Evolutionary conservation across 2,797 vertebrate species (phyloP), one percentile per base, ranked within the genome.

Genomic region (Clangula hyemalis): DNA sequence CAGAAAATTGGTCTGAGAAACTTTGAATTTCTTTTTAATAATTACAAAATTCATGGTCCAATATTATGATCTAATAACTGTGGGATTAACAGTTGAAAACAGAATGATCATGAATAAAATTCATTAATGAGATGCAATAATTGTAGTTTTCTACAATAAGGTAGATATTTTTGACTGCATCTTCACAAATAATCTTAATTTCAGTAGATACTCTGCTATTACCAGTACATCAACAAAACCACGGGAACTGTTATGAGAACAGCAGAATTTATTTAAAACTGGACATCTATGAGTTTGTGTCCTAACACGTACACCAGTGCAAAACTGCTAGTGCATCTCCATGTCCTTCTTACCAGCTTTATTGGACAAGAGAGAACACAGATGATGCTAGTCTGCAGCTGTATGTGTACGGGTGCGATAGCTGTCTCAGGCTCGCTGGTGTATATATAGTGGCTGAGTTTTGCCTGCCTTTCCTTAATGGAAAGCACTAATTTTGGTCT

Each of bases 401-500:
- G 32, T 85, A 68, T 0, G 1, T 16, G n/a, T 89, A 77, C 0
- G 0, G 39, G 28, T 89, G 87, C 21, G 1, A 45, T 72, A 65
- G 25, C 39, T 85, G 71, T 91, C 39, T 90, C 39, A 85, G 77
- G 18, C 68, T 85, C 19, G 3, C 43, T 77, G 34, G 65, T 92
- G 65, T 93, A 80, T 89, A 77, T 77, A 69, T 77, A 95, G 89
- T 4, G 11, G 10, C 61, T 74, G 75, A 85, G 22, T 92, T 95
- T 93, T 93, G 65, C 69, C 61, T 85, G 54, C 81, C 16, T 92
- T 95, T 92, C 78, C 69, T 78, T 93, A 89, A 95, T 58, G 71
- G 93, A 92, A 95, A 85, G 65, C 32, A 85, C 87, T 95, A 92
- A 92, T 95, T 95, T 94, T 94, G 75, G 89, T 85, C 75, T 89